Conservation (phyloP, 1,140 invertebrate genomes). For the Druon quercuslanigerum region DNA sequence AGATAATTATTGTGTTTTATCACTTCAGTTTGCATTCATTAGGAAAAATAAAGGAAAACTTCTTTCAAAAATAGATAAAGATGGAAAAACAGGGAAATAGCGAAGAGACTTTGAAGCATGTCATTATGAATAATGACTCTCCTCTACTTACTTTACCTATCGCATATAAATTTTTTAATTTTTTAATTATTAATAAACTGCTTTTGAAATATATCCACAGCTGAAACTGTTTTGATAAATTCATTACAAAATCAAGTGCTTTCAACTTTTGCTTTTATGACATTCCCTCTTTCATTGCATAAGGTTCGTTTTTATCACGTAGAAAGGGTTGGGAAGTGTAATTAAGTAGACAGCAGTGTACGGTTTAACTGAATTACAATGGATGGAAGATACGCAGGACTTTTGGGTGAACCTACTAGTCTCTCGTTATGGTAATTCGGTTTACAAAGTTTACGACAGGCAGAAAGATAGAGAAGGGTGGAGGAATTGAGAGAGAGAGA, state of each 20-base stretch:
- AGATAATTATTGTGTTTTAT: too few species aligned
- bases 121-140: too few species aligned
- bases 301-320: slow-evolving; percentile 20
- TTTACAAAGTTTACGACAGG: slow-evolving; percentile 56
- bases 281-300: slow-evolving; percentile 16
- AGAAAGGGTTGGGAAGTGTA: slow-evolving; percentile 32
- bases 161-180: too few species aligned
- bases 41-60: too few species aligned
- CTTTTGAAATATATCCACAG: neutral
- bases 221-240: slow-evolving; percentile 5
- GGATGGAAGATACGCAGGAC: slow-evolving; percentile 48
- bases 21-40: too few species aligned
- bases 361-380: slow-evolving; percentile 52
- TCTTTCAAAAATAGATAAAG: too few species aligned
- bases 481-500: slow-evolving; percentile 33
- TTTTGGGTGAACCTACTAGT: slow-evolving; percentile 43
- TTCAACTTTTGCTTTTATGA: slow-evolving; percentile 5
- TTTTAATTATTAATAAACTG: too few species aligned
- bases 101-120: too few species aligned
- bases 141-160: too few species aligned
- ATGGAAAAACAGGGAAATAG: too few species aligned
- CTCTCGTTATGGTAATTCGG: slow-evolving; percentile 56
- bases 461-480: slow-evolving; percentile 27
- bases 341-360: slow-evolving; percentile 45
- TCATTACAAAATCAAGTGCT: slow-evolving; percentile 16